Percentiles rank a stretch among this genome's conserved stretches.
Conservation (phyloP, 2,888 invertebrate genomes). For the Thumatha senex region DNA sequence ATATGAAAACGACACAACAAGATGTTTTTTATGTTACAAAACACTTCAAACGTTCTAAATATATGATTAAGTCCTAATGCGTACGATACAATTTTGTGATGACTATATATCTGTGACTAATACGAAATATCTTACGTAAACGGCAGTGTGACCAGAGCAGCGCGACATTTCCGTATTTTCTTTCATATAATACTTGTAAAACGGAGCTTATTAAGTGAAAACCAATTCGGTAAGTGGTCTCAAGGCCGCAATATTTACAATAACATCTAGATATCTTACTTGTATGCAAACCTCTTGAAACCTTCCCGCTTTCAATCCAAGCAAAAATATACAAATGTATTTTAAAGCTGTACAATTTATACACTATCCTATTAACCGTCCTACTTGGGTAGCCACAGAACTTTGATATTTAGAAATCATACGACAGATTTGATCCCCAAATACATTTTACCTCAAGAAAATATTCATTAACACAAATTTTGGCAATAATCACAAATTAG, state of each 20-base stretch:
- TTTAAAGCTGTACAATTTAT: constrained; percentile 79
- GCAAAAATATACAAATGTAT: constrained; percentile 80
- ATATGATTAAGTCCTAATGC: constrained; percentile 67
- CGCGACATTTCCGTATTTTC: constrained; percentile 22
- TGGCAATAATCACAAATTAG: constrained; percentile 2
- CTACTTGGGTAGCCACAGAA: constrained; percentile 38
- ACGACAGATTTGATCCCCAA: neutral
- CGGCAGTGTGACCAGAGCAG: constrained; percentile 44
- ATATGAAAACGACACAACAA: constrained; percentile 81
- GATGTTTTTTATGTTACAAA: constrained; percentile 67
- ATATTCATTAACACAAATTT: constrained; percentile 5
- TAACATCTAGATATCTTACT: constrained; percentile 56
- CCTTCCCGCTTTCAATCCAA: constrained; percentile 63
- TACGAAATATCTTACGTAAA: constrained; percentile 64
- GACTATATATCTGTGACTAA: constrained; percentile 74
- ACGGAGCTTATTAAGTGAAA: constrained; percentile 23
- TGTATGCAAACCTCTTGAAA: constrained; percentile 62
- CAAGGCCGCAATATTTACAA: constrained; percentile 35
- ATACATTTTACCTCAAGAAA: constrained; percentile 5
- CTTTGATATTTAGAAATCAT: constrained; percentile 10
- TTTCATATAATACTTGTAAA: constrained; percentile 17
- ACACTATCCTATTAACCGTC: constrained; percentile 60
- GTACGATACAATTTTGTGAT: constrained; percentile 75
- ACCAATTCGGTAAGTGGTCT: constrained; percentile 23
- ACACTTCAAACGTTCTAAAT: constrained; percentile 65